phyloP scores from a whole-genome alignment of 2,113 vertebrate genomes.

The Peromyscus californicus region DNA sequence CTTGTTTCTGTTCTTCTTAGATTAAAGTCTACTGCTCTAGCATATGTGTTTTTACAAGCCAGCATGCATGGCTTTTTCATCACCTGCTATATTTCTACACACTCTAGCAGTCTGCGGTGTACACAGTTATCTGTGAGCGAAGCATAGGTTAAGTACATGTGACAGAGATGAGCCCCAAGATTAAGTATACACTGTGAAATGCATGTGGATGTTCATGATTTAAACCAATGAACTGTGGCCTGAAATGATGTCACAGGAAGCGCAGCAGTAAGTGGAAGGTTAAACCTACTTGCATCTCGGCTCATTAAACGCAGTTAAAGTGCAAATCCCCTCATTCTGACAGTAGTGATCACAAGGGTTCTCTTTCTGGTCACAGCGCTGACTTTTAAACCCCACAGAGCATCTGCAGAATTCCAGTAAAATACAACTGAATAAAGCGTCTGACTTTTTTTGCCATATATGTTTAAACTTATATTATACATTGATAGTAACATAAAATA shows the following conservation, averaged over 20 bases:
- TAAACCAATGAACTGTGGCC: slow-evolving; percentile 89
- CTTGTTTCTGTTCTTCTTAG: slow-evolving; percentile 17
- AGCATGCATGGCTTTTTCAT: slow-evolving; percentile 34
- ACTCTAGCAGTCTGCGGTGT: slow-evolving; percentile 73
- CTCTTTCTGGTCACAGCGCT: slow-evolving; percentile 99
- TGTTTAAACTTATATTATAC: slow-evolving; percentile 82
- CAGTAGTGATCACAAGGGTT: slow-evolving; percentile 99
- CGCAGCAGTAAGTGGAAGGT: slow-evolving; percentile 91
- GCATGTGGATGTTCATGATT: slow-evolving; percentile 89
- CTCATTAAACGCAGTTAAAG: slow-evolving; percentile 99
- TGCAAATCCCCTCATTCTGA: slow-evolving; percentile 99
- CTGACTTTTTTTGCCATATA: slow-evolving; percentile 85
- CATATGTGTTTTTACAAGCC: slow-evolving; percentile 35
- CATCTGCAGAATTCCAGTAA: slow-evolving; percentile 99
- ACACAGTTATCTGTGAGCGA: slow-evolving; percentile 79
- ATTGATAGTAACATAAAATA: slow-evolving; percentile 72
- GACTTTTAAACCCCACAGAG: slow-evolving; percentile 99
- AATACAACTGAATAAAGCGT: slow-evolving; percentile 92
- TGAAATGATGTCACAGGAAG: slow-evolving; percentile 91
- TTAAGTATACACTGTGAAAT: slow-evolving; percentile 88
- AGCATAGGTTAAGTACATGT: slow-evolving; percentile 85
- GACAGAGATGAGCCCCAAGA: slow-evolving; percentile 85
- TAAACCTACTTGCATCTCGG: slow-evolving; percentile 99
- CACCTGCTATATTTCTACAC: slow-evolving; percentile 56
- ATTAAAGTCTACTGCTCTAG: slow-evolving; percentile 46